These are phyloP conservation scores for Tiliacea aurago DNA, from an alignment of 2,888 invertebrate genomes.

Conservation along the genomic window DNA sequence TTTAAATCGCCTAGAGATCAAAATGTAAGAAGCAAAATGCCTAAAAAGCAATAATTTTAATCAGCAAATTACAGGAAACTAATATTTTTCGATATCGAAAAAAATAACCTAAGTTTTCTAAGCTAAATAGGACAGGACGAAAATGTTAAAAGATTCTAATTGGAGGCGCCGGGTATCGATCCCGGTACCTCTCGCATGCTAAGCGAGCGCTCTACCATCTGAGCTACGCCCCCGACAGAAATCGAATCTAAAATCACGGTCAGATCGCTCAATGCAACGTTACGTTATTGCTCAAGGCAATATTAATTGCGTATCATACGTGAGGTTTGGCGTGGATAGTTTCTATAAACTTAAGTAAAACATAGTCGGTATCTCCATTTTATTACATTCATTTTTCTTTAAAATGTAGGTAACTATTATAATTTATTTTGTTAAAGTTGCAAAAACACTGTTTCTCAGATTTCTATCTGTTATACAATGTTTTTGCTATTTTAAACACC, in stretches of 20 bases:
- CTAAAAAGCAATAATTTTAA: no score
- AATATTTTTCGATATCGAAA: no score
- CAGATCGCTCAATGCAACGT: background rate
- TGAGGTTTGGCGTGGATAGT: background rate
- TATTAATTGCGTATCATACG: background rate
- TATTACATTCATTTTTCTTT: background rate
- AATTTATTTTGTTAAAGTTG: background rate
- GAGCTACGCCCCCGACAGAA: constrained; percentile 77
- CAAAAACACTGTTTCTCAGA: background rate
- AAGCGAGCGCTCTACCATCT: constrained; percentile 87
- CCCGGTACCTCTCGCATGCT: constrained; percentile 90
- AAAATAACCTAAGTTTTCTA: background rate
- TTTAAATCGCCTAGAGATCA: no score
- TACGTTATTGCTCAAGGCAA: constrained; percentile 4
- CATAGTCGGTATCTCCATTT: background rate
- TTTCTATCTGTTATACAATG: no score
- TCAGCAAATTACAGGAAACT: no score
- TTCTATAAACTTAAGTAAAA: background rate
- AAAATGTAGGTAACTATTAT: background rate
- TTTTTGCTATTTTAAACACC: no score
- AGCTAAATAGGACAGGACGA: background rate
- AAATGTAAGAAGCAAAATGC: no score
- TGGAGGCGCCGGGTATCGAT: constrained; percentile 73
- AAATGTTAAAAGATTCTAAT: constrained; percentile 1
- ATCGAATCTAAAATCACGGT: background rate